These are phyloP conservation scores for Equus quagga DNA, from an alignment of 2,113 vertebrate genomes.

Conservation along the genomic window DNA sequence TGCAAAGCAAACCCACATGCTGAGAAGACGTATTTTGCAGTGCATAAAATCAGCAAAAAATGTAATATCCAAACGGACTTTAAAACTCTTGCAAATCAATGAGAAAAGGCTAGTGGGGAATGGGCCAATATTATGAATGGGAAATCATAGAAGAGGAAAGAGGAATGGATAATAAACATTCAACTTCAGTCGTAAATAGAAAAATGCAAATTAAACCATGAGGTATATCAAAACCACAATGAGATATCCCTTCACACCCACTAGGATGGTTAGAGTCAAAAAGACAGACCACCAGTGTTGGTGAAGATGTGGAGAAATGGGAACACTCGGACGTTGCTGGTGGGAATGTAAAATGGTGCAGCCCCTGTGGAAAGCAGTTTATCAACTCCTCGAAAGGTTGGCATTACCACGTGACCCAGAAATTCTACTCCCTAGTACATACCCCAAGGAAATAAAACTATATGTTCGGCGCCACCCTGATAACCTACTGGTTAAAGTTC, in stretches of 20 bases:
- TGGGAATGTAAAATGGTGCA: not conserved
- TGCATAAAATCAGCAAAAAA: not conserved
- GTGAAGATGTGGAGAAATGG: not conserved
- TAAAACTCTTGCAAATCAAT: not conserved
- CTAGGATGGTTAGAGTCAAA: not conserved
- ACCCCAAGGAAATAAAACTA: not conserved
- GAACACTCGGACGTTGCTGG: not conserved
- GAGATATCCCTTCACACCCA: not conserved
- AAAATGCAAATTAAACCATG: not conserved
- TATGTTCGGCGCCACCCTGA: not conserved
- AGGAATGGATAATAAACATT: not conserved
- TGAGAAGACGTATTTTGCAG: not conserved
- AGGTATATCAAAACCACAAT: not conserved
- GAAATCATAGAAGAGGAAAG: not conserved
- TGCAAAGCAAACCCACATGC: not conserved
- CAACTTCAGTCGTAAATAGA: not conserved
- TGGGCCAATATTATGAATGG: too few species aligned
- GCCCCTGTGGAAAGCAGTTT: not conserved
- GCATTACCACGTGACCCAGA: not conserved
- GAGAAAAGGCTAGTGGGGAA: not conserved
- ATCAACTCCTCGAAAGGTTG: not conserved
- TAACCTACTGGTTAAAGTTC: too few species aligned
- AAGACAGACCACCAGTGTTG: not conserved
- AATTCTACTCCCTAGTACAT: not conserved
- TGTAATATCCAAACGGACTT: not conserved